Conservation (phyloP, 2,888 invertebrate genomes). For the Lasioglossum leucozonium region DNA sequence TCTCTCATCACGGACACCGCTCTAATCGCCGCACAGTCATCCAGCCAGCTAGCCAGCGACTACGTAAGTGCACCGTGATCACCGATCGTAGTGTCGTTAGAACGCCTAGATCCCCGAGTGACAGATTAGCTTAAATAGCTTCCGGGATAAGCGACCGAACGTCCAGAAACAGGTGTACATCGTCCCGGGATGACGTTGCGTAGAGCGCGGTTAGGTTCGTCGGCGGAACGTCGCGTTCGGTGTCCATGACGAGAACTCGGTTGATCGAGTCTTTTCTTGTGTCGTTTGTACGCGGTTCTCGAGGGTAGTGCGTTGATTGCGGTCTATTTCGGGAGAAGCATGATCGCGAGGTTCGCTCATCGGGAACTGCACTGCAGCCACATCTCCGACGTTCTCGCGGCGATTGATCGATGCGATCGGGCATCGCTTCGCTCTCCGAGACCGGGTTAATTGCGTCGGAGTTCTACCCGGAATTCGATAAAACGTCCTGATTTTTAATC, state of each 20-base stretch:
- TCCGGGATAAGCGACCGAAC: not conserved
- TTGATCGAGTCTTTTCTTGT: not conserved
- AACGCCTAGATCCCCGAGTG: not conserved
- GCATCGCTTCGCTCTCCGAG: not conserved
- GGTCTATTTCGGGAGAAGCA: not conserved
- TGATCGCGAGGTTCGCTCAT: not conserved
- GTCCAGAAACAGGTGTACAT: not conserved
- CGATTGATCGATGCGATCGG: constrained; percentile 6
- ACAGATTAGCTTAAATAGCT: not conserved
- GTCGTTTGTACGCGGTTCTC: not conserved
- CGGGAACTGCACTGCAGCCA: not conserved
- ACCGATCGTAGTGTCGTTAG: constrained; percentile 14
- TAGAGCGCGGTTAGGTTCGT: constrained; percentile 4
- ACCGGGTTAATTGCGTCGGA: not conserved
- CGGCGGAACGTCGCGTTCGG: not conserved
- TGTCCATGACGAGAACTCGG: not conserved
- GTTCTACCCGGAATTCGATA: not conserved
- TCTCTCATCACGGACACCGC: not conserved
- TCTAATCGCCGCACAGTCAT: not conserved
- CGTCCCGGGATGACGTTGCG: not conserved
- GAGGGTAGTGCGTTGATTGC: not conserved
- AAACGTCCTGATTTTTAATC: not conserved
- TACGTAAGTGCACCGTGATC: constrained; percentile 48
- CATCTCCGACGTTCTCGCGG: not conserved
- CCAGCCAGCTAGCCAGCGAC: constrained; percentile 16